Evolutionary conservation across 2,797 vertebrate genomes (phyloP).

Genomic region (Oreonectes daqikongensis): DNA sequence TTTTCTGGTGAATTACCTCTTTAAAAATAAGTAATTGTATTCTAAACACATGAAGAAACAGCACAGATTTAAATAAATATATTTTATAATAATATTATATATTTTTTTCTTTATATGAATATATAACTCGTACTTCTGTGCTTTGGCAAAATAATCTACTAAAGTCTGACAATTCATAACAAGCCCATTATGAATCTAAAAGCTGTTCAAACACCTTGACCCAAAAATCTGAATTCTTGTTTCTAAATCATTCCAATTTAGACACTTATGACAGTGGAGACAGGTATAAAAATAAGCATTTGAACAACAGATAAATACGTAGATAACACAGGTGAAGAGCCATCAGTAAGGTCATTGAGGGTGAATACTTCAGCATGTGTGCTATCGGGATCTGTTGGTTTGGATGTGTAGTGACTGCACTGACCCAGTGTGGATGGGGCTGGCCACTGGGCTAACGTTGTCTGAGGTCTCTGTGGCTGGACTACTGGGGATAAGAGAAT

Average conservation of each 20-base stretch:
- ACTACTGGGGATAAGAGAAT: slow-evolving; percentile 96
- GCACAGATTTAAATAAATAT: too few species aligned
- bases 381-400: neutral
- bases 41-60: too few species aligned
- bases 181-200: neutral
- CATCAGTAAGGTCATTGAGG: neutral
- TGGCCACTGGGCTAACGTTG: slow-evolving; percentile 97
- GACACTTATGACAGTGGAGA: slow-evolving; percentile 32
- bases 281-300: slow-evolving; percentile 48
- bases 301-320: slow-evolving; percentile 47
- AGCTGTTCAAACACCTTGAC: neutral
- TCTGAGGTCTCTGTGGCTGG: slow-evolving; percentile 98
- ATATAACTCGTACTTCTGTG: too few species aligned
- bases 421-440: slow-evolving; percentile 97
- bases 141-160: neutral
- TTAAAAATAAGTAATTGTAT: too few species aligned
- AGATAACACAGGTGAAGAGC: slow-evolving; percentile 42
- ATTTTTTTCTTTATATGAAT: too few species aligned
- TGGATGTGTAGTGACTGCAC: slow-evolving; percentile 52
- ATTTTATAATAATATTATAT: too few species aligned
- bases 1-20: too few species aligned
- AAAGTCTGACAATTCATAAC: neutral
- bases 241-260: neutral
- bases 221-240: neutral
- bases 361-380: neutral